Percentiles rank a stretch among this genome's conserved stretches.
phyloP scores from a whole-genome alignment of 2,888 invertebrate species.

The Clitarchus hookeri region DNA sequence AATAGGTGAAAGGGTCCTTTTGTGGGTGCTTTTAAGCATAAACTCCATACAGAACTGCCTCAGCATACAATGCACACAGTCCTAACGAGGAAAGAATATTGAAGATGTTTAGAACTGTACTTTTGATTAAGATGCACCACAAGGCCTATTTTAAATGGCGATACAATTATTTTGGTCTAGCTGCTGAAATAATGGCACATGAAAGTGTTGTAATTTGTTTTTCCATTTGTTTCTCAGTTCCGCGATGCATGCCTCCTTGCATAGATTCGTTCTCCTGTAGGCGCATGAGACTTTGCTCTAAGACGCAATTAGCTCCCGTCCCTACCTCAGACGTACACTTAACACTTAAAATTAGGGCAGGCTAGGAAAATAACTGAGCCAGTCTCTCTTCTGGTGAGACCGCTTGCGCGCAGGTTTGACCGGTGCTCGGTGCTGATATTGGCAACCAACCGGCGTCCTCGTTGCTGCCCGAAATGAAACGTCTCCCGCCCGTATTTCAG shows the following conservation, averaged over 20 bases:
- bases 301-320: too few species aligned
- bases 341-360: too few species aligned
- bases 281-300: too few species aligned
- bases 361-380: too few species aligned
- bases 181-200: conserved; percentile 44
- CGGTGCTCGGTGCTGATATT: too few species aligned
- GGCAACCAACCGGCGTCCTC: not conserved
- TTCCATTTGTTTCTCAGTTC: not conserved
- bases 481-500: not conserved
- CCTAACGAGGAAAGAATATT: conserved; percentile 37
- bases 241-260: too few species aligned
- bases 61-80: conserved; percentile 29
- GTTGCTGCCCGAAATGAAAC: not conserved
- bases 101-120: conserved; percentile 39
- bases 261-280: too few species aligned
- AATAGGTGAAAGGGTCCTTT: not conserved
- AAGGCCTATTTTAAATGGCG: conserved; percentile 36
- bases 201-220: conserved; percentile 39
- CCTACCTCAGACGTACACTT: too few species aligned
- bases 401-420: too few species aligned
- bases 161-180: conserved; percentile 42
- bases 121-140: conserved; percentile 39
- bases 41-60: not conserved
- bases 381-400: too few species aligned
- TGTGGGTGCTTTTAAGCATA: not conserved